Percentiles rank a stretch among this genome's conserved stretches.
These are phyloP conservation scores for Incurvaria masculella DNA, from an alignment of 2,888 invertebrate species.

Conservation along the genomic window DNA sequence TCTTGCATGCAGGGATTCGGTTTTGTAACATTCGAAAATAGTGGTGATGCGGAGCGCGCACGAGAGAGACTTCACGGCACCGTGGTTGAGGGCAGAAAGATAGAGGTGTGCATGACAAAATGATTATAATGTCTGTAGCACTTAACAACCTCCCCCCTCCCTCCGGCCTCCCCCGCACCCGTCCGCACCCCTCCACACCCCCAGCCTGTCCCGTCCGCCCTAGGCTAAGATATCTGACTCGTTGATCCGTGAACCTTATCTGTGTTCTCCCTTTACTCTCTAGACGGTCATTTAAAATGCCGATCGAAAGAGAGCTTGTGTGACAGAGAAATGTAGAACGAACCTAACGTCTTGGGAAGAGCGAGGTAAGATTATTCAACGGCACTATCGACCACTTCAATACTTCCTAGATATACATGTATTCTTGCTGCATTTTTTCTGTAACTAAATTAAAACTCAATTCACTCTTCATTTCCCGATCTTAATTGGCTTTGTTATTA, in stretches of 20 bases:
- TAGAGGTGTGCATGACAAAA: slow-evolving; percentile 98
- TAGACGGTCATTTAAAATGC: slow-evolving; percentile 66
- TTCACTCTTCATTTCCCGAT: too few relatives aligned
- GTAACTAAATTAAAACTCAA: too few relatives aligned
- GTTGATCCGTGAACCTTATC: slow-evolving; percentile 46
- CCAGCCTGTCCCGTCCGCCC: slow-evolving; percentile 15
- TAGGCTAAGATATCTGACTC: not conserved
- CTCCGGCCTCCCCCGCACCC: slow-evolving; percentile 16
- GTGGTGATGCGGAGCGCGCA: slow-evolving; percentile 99
- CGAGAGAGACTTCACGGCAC: slow-evolving; percentile 99
- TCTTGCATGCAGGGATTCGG: slow-evolving; percentile 99
- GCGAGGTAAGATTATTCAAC: slow-evolving; percentile 47
- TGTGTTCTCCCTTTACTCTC: slow-evolving; percentile 62
- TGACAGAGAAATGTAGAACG: slow-evolving; percentile 57
- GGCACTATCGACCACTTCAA: not conserved
- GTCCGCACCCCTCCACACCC: slow-evolving; percentile 17
- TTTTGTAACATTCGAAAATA: slow-evolving; percentile 99
- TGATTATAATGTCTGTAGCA: slow-evolving; percentile 56
- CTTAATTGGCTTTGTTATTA: too few relatives aligned
- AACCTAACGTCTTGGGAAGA: slow-evolving; percentile 51
- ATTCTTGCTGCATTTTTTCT: too few relatives aligned
- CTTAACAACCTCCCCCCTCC: slow-evolving; percentile 25
- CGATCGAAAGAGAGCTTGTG: slow-evolving; percentile 56
- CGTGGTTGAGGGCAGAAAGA: slow-evolving; percentile 99
- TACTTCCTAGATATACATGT: not conserved